These are phyloP conservation scores for Elephantulus edwardii DNA, from an alignment of 2,113 vertebrate genomes.

Conservation along the genomic window DNA sequence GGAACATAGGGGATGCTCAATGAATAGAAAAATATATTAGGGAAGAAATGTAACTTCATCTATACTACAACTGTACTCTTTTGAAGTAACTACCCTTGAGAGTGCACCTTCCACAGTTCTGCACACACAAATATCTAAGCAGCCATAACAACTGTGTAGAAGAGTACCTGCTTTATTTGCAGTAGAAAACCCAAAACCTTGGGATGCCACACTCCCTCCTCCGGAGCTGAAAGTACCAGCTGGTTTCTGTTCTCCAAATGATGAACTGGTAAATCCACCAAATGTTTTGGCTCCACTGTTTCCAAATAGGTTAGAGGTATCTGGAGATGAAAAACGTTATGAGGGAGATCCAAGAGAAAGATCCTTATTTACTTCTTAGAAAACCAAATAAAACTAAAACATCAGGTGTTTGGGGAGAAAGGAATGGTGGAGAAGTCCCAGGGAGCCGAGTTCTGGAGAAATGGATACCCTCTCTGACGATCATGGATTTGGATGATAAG, in stretches of 20 bases:
- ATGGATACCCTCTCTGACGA: neutral
- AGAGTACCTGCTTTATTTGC: constrained; percentile 92
- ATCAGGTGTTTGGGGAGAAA: neutral
- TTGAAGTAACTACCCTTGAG: neutral
- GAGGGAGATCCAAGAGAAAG: neutral
- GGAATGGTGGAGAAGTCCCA: neutral
- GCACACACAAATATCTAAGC: rapidly evolving
- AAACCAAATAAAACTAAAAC: neutral
- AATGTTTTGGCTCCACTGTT: constrained; percentile 93
- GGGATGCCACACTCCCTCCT: constrained; percentile 91
- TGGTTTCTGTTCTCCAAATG: constrained; percentile 95
- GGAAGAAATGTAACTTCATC: neutral
- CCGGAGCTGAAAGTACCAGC: constrained; percentile 93
- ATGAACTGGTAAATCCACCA: constrained; percentile 85
- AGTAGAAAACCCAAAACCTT: constrained; percentile 94
- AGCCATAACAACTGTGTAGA: rapidly evolving
- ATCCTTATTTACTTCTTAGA: neutral
- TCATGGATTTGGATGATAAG: neutral
- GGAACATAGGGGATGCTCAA: neutral
- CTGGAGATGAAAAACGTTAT: constrained; percentile 77
- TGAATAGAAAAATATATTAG: rapidly evolving
- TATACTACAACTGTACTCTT: neutral
- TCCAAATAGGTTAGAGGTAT: constrained; percentile 90
- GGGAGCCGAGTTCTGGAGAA: neutral
- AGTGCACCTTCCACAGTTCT: rapidly evolving